These are phyloP conservation scores for Actinernus sp. DNA, from an alignment of 92 coral and sea anemone species.

Conservation along the genomic window DNA sequence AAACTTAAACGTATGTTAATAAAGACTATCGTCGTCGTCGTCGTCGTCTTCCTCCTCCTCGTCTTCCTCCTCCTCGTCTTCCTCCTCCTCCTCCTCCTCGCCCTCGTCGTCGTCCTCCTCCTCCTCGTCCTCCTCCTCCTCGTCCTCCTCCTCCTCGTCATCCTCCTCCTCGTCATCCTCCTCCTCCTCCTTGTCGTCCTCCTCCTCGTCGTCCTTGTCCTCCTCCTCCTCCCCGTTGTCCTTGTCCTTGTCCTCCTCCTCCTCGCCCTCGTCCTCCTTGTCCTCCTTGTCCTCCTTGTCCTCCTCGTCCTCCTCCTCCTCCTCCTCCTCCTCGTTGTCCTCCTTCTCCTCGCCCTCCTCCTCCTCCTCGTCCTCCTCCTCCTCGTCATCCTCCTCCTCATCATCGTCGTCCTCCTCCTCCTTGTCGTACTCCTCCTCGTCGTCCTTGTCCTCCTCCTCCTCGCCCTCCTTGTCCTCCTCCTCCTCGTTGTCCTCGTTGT, in stretches of 20 bases:
- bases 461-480: neutral
- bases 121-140: too few species aligned
- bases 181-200: too few species aligned
- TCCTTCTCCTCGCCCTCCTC: neutral
- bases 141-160: too few species aligned
- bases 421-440: neutral
- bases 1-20: too few species aligned
- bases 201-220: too few species aligned
- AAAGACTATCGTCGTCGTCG: neutral
- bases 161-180: too few species aligned
- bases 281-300: neutral
- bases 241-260: neutral
- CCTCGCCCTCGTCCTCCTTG: neutral
- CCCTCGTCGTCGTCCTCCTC: too few species aligned
- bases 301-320: neutral
- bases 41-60: neutral
- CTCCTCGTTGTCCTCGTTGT: neutral
- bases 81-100: too few species aligned
- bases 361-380: neutral
- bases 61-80: neutral
- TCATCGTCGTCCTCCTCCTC: neutral
- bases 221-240: too few species aligned
- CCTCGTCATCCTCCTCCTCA: neutral
- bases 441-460: neutral
- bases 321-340: neutral